phyloP scores from a whole-genome alignment of 23 tunicate genomes.

The Trididemnum clinides region DNA sequence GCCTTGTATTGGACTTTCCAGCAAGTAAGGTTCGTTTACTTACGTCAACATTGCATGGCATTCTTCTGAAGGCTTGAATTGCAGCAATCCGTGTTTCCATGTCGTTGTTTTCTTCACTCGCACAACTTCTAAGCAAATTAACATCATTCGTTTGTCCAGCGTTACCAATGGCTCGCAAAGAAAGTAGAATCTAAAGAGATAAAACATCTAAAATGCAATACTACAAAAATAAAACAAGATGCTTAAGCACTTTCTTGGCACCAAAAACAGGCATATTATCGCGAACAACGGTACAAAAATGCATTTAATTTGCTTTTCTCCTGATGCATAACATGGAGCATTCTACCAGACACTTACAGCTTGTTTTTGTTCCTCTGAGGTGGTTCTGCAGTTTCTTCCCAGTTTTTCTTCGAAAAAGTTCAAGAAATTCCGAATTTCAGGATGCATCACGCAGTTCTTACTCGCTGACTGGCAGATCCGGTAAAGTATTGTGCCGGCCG shows the following conservation, averaged over 20 bases:
- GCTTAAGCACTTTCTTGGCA: not conserved
- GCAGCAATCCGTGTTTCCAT: slow-evolving; percentile 91
- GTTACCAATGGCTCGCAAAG: slow-evolving; percentile 80
- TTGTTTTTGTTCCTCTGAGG: slow-evolving; percentile 58
- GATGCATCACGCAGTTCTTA: slow-evolving; percentile 56
- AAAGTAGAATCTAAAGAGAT: slow-evolving; percentile 49
- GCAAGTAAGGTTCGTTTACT: no score
- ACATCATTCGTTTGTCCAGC: slow-evolving; percentile 65
- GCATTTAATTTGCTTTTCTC: not conserved
- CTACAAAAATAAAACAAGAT: no score
- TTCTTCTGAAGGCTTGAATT: slow-evolving; percentile 69
- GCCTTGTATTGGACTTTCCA: no score
- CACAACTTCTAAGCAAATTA: slow-evolving; percentile 48
- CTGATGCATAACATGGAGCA: not conserved
- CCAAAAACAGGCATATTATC: not conserved
- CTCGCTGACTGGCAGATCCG: slow-evolving; percentile 39
- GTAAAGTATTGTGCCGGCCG: slow-evolving; percentile 79
- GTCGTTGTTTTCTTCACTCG: slow-evolving; percentile 54
- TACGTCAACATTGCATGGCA: slow-evolving; percentile 84
- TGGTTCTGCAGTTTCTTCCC: slow-evolving; percentile 73
- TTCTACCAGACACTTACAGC: no score
- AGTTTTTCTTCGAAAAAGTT: slow-evolving; percentile 61
- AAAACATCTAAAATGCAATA: not conserved
- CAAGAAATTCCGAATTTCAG: slow-evolving; percentile 36
- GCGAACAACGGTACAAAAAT: not conserved